Conservation (phyloP, 2,797 vertebrate genomes). For the Apogon hyalosoma region DNA sequence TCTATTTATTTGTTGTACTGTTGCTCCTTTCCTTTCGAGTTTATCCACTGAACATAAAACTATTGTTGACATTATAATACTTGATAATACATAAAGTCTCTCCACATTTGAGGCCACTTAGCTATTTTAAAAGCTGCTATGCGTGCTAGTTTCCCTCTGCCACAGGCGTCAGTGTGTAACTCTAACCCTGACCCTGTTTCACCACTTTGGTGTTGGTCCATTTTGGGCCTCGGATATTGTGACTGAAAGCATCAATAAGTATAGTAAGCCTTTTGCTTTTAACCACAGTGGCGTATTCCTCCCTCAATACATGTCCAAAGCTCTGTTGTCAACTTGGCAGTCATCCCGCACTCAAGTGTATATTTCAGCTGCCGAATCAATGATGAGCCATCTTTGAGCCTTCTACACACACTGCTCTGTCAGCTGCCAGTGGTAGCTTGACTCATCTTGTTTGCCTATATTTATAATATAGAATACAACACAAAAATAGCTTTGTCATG, state of each 20-base stretch:
- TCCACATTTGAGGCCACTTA: slow-evolving; percentile 21
- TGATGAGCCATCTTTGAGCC: slow-evolving; percentile 40
- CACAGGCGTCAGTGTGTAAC: slow-evolving; percentile 48
- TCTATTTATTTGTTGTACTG: not conserved
- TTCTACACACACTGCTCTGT: slow-evolving; percentile 21
- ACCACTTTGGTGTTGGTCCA: slow-evolving; percentile 43
- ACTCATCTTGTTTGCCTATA: slow-evolving; percentile 33
- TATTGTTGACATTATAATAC: not conserved
- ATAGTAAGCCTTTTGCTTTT: slow-evolving; percentile 35
- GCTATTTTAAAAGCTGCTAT: slow-evolving; percentile 46
- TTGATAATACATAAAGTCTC: not conserved
- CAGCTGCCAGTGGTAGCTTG: slow-evolving; percentile 26
- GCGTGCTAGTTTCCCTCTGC: slow-evolving; percentile 23
- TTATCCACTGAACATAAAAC: not conserved
- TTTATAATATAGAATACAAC: slow-evolving; percentile 21
- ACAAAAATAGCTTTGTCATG: slow-evolving; percentile 9
- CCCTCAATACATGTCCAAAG: slow-evolving; percentile 40
- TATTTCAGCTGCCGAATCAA: slow-evolving; percentile 50
- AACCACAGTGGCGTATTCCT: slow-evolving; percentile 32
- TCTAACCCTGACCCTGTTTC: slow-evolving; percentile 52
- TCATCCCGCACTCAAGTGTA: slow-evolving; percentile 39
- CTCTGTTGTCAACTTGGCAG: slow-evolving; percentile 53
- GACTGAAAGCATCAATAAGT: slow-evolving; percentile 46
- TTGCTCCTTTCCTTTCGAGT: not conserved
- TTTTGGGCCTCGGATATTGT: slow-evolving; percentile 46